phyloP scores from a whole-genome alignment of 2,113 vertebrate genomes.

The Procavia capensis region DNA sequence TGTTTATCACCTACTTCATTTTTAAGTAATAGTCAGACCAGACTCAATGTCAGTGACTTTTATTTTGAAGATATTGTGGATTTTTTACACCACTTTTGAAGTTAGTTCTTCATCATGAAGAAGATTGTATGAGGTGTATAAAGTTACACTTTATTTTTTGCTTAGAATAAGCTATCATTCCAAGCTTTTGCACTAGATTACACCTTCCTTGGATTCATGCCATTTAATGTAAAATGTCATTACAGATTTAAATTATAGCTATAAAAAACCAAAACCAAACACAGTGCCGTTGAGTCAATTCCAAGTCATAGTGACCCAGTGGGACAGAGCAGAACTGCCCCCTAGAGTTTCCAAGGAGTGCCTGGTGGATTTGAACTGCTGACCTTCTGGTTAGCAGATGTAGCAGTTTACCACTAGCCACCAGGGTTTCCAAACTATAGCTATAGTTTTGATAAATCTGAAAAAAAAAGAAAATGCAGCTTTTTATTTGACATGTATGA shows the following conservation, averaged over 20 bases:
- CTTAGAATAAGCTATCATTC: conserved; percentile 13
- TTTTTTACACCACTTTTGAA: conserved; percentile 34
- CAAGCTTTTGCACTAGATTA: conserved; percentile 11
- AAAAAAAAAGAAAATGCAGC: background rate
- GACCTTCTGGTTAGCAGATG: too few species aligned
- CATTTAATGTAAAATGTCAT: conserved; percentile 49
- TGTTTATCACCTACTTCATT: conserved; percentile 27
- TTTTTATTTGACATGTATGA: background rate
- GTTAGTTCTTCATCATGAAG: conserved; percentile 50
- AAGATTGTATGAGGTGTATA: background rate
- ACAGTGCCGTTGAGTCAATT: too few species aligned
- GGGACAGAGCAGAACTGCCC: too few species aligned
- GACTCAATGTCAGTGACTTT: too few species aligned
- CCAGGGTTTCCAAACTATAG: too few species aligned
- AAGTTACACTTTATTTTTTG: conserved; percentile 43
- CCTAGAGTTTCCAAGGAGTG: too few species aligned
- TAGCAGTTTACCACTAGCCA: too few species aligned
- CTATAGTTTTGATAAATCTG: background rate
- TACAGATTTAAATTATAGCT: conserved; percentile 52
- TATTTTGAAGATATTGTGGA: conserved; percentile 40
- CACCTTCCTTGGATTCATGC: background rate
- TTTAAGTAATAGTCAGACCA: too few species aligned
- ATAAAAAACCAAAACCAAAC: too few species aligned
- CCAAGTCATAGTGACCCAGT: too few species aligned
- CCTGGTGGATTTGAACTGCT: too few species aligned